Evolutionary conservation across 2,888 invertebrate genomes (phyloP).

Genomic region (Lasioglossum oenotherae): DNA sequence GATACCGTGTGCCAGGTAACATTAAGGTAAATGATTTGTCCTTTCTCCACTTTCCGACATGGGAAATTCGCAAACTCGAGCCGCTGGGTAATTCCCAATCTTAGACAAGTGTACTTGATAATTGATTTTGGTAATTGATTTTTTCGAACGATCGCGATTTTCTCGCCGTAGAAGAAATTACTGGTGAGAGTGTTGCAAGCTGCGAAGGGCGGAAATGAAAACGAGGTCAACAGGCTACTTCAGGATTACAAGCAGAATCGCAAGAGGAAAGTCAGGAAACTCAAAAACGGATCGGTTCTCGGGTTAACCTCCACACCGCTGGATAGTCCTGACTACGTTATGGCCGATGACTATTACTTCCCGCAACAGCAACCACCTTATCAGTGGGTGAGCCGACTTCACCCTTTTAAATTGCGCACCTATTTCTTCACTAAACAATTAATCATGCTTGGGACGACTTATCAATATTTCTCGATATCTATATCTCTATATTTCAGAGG

Average conservation of each 20-base stretch:
- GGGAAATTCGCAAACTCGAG: neutral
- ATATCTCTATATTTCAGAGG: neutral
- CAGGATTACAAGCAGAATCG: constrained; percentile 78
- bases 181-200: constrained; percentile 78
- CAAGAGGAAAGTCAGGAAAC: constrained; percentile 76
- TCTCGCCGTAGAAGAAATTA: constrained; percentile 75
- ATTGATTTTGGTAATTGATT: constrained; percentile 37
- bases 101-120: neutral
- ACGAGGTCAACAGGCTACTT: constrained; percentile 74
- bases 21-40: constrained; percentile 77
- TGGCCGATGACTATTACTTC: constrained; percentile 77
- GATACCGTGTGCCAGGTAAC: constrained; percentile 80
- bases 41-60: neutral
- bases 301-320: constrained; percentile 73
- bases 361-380: constrained; percentile 74
- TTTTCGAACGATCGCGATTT: constrained; percentile 43
- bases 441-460: neutral
- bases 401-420: neutral
- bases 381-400: constrained; percentile 77
- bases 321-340: constrained; percentile 74
- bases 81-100: neutral
- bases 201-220: constrained; percentile 74
- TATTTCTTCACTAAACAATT: neutral
- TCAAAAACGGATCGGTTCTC: constrained; percentile 63
- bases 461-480: neutral